Conservation (phyloP, 2,113 vertebrate species). For the Archocentrus centrarchus region DNA sequence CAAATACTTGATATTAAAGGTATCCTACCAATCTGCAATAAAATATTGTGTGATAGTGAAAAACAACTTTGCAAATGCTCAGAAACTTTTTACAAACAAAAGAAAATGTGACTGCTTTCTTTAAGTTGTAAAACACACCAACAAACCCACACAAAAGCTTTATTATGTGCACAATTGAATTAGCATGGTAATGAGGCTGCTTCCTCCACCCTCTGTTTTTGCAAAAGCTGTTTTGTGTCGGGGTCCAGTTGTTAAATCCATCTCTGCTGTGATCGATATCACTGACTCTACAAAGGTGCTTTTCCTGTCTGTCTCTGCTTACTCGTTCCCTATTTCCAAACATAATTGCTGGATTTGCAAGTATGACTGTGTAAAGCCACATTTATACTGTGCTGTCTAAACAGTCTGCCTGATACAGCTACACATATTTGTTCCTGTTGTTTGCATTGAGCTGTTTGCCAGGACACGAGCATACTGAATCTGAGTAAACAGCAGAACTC, state of each 20-base stretch:
- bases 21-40: slow-evolving; percentile 3
- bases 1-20: not conserved
- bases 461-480: slow-evolving; percentile 26
- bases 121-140: not conserved
- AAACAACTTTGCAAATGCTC: not conserved
- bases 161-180: not conserved
- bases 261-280: slow-evolving; percentile 50
- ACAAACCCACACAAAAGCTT: not conserved
- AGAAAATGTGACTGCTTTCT: slow-evolving; percentile 6
- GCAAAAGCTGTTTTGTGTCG: not conserved
- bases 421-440: slow-evolving; percentile 32
- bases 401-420: slow-evolving; percentile 18
- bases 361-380: slow-evolving; percentile 12
- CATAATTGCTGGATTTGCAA: slow-evolving; percentile 20
- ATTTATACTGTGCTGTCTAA: slow-evolving; percentile 18
- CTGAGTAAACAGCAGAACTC: slow-evolving; percentile 30
- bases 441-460: slow-evolving; percentile 41
- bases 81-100: not conserved
- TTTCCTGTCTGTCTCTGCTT: slow-evolving; percentile 27
- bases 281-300: slow-evolving; percentile 56
- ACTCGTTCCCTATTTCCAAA: slow-evolving; percentile 20
- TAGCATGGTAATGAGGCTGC: not conserved
- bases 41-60: not conserved
- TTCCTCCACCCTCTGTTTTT: slow-evolving; percentile 17
- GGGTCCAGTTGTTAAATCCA: slow-evolving; percentile 8